A percentile compares a stretch with the other conserved stretches of the same genome.
Conservation (phyloP, 1,140 invertebrate species). For the Lucilia cuprina region DNA sequence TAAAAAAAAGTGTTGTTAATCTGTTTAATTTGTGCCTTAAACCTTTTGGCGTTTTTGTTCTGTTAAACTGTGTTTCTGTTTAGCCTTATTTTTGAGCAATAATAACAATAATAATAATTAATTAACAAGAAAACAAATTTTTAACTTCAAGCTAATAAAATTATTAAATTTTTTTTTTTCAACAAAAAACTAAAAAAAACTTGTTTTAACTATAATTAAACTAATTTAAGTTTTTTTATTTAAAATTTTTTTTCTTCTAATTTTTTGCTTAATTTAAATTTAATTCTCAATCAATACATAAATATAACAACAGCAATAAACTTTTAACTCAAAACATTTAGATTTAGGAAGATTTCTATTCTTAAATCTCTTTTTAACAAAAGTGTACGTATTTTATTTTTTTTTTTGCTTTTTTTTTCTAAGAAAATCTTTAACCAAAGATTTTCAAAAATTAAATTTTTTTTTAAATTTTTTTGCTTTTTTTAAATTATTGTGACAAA, state of each 20-base stretch:
- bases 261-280: neutral
- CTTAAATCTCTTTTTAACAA: slow-evolving; percentile 3
- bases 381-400: neutral
- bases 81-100: neutral
- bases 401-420: neutral
- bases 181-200: too few species aligned
- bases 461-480: neutral
- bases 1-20: too few species aligned
- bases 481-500: neutral
- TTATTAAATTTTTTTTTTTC: neutral
- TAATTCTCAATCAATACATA: neutral
- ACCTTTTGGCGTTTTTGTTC: neutral
- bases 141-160: neutral
- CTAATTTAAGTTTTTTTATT: neutral
- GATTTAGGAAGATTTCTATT: neutral
- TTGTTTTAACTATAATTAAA: neutral
- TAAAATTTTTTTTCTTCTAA: neutral
- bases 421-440: neutral
- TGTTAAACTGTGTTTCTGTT: neutral
- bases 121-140: neutral
- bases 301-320: neutral
- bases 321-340: neutral
- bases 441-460: neutral
- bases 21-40: neutral
- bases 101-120: neutral